These are phyloP conservation scores for Mythimna albipuncta DNA, from an alignment of 2,888 invertebrate genomes.

Conservation along the genomic window DNA sequence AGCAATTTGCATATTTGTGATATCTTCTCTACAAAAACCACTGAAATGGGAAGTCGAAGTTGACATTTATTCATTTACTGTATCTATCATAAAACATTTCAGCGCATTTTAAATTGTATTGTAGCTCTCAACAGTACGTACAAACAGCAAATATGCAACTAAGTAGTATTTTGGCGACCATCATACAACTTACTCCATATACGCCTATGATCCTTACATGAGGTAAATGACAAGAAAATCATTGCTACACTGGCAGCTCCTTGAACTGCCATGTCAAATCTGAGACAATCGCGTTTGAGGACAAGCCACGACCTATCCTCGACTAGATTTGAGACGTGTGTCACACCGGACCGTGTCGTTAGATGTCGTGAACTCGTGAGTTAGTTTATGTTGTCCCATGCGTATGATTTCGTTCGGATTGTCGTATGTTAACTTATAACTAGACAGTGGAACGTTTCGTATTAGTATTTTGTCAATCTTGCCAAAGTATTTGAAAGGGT, in stretches of 20 bases:
- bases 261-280: slow-evolving; percentile 69
- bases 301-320: slow-evolving; percentile 68
- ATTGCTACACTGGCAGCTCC: slow-evolving; percentile 42
- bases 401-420: not conserved
- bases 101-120: no score
- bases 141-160: no score
- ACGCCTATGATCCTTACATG: not conserved
- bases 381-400: not conserved
- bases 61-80: not conserved
- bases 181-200: no score
- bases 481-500: not conserved
- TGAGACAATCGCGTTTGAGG: slow-evolving; percentile 64
- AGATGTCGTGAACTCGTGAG: slow-evolving; percentile 32
- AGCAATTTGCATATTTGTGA: not conserved
- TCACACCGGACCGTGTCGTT: slow-evolving; percentile 57
- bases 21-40: not conserved
- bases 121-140: no score
- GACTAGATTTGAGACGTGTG: slow-evolving; percentile 58
- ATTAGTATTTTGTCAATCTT: not conserved
- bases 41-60: not conserved
- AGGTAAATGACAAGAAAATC: slow-evolving; percentile 19
- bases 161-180: no score
- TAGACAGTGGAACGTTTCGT: not conserved
- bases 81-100: no score
- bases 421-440: not conserved